These are phyloP conservation scores for Stigmatopora nigra DNA, from an alignment of 2,113 vertebrate genomes.

Conservation along the genomic window DNA sequence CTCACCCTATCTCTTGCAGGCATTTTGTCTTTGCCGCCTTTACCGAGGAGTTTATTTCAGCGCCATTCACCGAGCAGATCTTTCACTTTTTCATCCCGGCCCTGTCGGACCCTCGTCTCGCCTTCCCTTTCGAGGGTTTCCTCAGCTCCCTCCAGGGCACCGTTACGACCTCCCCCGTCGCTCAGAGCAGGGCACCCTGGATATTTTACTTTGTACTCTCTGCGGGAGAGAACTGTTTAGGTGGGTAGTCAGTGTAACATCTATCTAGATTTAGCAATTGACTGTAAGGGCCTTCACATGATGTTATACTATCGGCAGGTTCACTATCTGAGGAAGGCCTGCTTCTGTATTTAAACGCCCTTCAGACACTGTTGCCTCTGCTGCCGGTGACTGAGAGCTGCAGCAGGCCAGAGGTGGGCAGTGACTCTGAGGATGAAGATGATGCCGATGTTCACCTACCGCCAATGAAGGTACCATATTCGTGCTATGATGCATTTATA, in stretches of 20 bases:
- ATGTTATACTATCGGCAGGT: constrained; percentile 59
- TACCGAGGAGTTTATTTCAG: constrained; percentile 87
- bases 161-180: constrained; percentile 51
- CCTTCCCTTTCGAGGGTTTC: constrained; percentile 89
- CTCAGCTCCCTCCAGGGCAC: constrained; percentile 78
- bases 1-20: constrained; percentile 61
- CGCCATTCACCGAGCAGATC: constrained; percentile 93
- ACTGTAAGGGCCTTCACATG: background rate
- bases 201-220: constrained; percentile 92
- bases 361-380: constrained; percentile 82
- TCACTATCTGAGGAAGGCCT: constrained; percentile 88
- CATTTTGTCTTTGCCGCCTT: constrained; percentile 90
- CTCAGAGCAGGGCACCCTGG: constrained; percentile 77
- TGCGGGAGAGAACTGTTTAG: constrained; percentile 81
- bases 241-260: constrained; percentile 58
- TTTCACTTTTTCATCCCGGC: constrained; percentile 92
- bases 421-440: constrained; percentile 92
- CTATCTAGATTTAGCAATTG: background rate
- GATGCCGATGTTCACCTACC: constrained; percentile 68
- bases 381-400: constrained; percentile 77
- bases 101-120: constrained; percentile 74
- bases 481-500: too few relatives aligned
- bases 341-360: constrained; percentile 82
- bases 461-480: constrained; percentile 63
- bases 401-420: constrained; percentile 73